Percentiles rank a stretch among this genome's conserved stretches.
Evolutionary conservation across 2,113 vertebrate genomes (phyloP).

Genomic region (Microcebus ravelobensis): DNA sequence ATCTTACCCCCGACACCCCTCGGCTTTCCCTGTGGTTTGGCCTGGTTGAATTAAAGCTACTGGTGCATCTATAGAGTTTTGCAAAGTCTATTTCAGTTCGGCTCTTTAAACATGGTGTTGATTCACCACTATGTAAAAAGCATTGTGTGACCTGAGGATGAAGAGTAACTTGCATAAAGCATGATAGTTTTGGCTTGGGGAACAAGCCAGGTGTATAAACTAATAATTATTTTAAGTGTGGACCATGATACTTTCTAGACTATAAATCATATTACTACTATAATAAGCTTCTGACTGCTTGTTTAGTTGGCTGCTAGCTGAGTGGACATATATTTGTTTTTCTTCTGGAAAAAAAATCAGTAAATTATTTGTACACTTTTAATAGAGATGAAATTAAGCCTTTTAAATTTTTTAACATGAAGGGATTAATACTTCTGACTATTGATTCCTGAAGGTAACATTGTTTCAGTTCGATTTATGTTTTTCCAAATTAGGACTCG

Average conservation of each 20-base stretch:
- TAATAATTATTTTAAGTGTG: slow-evolving; percentile 9
- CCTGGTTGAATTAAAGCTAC: not conserved
- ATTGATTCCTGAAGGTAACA: not conserved
- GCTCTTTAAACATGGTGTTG: not conserved
- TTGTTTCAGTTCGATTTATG: slow-evolving; percentile 23
- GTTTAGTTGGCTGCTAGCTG: slow-evolving; percentile 18
- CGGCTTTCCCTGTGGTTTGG: not conserved
- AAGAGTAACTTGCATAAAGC: not conserved
- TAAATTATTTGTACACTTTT: slow-evolving; percentile 3
- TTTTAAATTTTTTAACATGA: not conserved
- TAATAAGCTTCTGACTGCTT: slow-evolving; percentile 32
- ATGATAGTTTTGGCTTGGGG: not conserved
- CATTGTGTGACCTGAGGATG: not conserved
- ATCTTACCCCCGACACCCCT: not conserved
- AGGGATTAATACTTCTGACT: not conserved
- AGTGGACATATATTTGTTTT: slow-evolving; percentile 9
- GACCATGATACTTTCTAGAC: slow-evolving; percentile 28
- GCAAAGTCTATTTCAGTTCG: not conserved
- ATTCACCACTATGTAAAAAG: not conserved
- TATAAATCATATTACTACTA: slow-evolving; percentile 6
- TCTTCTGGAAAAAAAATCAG: slow-evolving; percentile 10
- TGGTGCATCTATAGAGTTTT: not conserved
- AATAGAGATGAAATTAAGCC: slow-evolving; percentile 7
- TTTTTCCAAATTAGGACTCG: not conserved
- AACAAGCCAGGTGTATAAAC: not conserved